Percentiles rank a stretch among this genome's conserved stretches.
Evolutionary conservation across 2,113 vertebrate genomes (phyloP).

Genomic region (Rhegmatorhina hoffmannsi): DNA sequence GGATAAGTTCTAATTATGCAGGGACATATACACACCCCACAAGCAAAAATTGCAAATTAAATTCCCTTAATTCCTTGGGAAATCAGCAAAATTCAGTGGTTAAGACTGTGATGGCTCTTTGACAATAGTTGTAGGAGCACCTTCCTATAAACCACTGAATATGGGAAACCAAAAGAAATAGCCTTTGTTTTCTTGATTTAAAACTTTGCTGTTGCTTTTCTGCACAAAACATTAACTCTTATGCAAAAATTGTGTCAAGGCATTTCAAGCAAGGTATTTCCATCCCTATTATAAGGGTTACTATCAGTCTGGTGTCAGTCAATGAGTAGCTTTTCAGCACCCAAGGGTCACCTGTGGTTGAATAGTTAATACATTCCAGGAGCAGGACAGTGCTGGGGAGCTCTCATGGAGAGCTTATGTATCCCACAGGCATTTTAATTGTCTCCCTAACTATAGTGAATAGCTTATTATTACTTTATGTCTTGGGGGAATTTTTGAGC

Average conservation of each 20-base stretch:
- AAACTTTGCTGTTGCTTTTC: not conserved
- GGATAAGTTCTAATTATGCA: not conserved
- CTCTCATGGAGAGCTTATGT: not conserved
- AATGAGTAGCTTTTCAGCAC: not conserved
- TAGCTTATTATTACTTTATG: not conserved
- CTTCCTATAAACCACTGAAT: not conserved
- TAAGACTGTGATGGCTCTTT: not conserved
- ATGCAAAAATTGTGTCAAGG: not conserved
- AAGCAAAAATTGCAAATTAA: not conserved
- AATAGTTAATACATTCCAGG: not conserved
- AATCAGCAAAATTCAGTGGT: not conserved
- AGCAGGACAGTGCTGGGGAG: not conserved
- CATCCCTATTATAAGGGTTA: not conserved
- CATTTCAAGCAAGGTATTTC: not conserved
- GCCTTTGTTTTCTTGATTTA: accelerated
- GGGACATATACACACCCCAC: not conserved
- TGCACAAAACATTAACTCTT: not conserved
- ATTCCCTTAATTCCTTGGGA: not conserved
- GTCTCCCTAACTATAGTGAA: not conserved
- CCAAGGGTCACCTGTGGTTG: accelerated
- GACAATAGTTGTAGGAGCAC: not conserved
- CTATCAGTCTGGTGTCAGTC: not conserved
- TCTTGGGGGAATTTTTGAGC: not conserved
- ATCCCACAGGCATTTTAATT: not conserved
- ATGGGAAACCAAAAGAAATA: not conserved